Conservation (phyloP, 2,113 vertebrate species). For the Melanerpes aurifrons region DNA sequence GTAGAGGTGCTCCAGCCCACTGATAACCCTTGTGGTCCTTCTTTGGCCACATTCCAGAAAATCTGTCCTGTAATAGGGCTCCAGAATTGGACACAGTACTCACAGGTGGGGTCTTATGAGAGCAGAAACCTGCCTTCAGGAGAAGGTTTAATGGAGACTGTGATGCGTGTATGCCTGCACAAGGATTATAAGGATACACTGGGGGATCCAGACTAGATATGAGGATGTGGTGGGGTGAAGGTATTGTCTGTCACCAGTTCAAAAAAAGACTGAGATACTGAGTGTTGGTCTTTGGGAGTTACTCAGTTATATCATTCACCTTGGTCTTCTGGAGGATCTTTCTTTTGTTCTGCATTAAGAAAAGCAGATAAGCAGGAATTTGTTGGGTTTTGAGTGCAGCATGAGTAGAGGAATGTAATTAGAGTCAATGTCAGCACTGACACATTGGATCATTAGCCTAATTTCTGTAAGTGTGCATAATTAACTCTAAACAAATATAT, state of each 20-base stretch:
- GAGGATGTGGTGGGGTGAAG: neutral
- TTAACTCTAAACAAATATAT: neutral
- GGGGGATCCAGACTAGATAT: neutral
- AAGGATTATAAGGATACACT: neutral
- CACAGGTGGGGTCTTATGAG: too few species aligned
- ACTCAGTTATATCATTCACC: neutral
- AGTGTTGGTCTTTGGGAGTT: neutral
- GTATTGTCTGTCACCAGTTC: neutral
- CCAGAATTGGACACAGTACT: too few species aligned
- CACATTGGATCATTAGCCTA: neutral
- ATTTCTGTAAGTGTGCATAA: neutral
- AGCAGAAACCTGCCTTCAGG: neutral
- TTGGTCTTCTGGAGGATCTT: neutral
- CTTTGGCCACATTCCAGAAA: too few species aligned
- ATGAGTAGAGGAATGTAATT: neutral
- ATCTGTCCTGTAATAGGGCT: too few species aligned
- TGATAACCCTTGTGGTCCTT: too few species aligned
- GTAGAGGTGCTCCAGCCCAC: too few species aligned
- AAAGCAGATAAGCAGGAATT: neutral
- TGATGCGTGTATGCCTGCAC: neutral
- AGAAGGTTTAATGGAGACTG: neutral
- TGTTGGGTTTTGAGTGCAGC: neutral
- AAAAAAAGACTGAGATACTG: neutral
- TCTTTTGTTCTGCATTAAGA: neutral
- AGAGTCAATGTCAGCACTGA: neutral